phyloP scores from a whole-genome alignment of 64 coral and sea anemone species.

The Exaiptasia diaphana region DNA sequence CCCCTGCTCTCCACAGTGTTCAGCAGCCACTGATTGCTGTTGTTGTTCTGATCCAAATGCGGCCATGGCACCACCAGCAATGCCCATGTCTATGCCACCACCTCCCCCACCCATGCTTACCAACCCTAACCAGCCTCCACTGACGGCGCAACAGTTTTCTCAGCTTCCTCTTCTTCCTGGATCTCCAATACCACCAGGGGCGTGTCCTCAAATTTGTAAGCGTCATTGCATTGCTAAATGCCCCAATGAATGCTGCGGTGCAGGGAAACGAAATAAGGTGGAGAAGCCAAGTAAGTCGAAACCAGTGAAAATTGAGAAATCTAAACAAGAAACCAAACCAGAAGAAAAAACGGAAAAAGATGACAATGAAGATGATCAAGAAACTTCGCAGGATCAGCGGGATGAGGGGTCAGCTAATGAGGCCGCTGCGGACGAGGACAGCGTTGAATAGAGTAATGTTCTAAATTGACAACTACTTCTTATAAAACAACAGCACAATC shows the following conservation, averaged over 20 bases:
- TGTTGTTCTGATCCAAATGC: constrained; percentile 64
- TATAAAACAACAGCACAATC: background rate
- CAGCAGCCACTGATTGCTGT: constrained; percentile 67
- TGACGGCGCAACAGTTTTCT: too few relatives aligned
- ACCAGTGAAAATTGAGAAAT: background rate
- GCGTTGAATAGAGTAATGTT: background rate
- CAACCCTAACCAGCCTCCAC: background rate
- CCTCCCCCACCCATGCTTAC: background rate
- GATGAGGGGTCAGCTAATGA: constrained; percentile 26
- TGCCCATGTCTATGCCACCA: background rate
- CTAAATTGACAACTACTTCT: background rate
- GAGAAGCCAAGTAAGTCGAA: constrained; percentile 13
- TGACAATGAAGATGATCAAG: background rate
- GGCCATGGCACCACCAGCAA: background rate
- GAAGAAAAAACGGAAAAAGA: background rate
- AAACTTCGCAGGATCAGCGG: background rate
- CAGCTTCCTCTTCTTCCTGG: background rate
- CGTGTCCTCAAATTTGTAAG: constrained; percentile 43
- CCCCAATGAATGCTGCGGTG: constrained; percentile 54
- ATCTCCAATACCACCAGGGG: background rate
- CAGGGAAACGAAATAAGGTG: constrained; percentile 62
- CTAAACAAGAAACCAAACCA: background rate
- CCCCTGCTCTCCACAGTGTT: constrained; percentile 55
- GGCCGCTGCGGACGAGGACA: background rate
- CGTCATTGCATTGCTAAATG: constrained; percentile 72